A percentile compares a stretch with the other conserved stretches of the same genome.
Conservation (phyloP, 2,113 vertebrate genomes). For the Fregetta grallaria region DNA sequence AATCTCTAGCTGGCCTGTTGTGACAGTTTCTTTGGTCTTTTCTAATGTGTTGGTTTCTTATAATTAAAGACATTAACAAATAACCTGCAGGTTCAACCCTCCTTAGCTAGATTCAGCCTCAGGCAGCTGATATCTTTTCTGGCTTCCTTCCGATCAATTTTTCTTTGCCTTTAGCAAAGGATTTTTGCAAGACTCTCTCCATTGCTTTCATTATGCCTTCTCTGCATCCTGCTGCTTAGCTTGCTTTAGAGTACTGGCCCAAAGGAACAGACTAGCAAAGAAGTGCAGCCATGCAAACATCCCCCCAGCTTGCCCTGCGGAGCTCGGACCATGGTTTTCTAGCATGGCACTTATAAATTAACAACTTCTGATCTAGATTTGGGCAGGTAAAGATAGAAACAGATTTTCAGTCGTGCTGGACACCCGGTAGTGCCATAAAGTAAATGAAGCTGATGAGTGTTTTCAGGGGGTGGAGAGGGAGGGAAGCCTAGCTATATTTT, state of each 20-base stretch:
- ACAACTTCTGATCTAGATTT: background rate
- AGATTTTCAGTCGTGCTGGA: background rate
- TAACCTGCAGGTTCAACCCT: background rate
- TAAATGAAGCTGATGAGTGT: background rate
- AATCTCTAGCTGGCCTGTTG: background rate
- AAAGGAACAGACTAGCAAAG: background rate
- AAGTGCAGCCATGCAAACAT: background rate
- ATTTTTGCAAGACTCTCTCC: background rate
- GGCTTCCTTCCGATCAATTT: background rate
- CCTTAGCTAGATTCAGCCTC: background rate
- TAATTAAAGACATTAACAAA: background rate
- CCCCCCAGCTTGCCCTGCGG: background rate
- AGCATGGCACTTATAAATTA: background rate
- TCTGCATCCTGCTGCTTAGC: background rate
- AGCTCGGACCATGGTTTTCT: background rate
- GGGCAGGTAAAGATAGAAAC: background rate
- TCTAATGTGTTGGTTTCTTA: background rate
- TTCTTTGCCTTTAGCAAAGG: background rate
- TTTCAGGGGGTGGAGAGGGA: background rate
- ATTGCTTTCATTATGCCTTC: background rate
- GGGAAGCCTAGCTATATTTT: background rate
- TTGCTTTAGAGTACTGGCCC: background rate
- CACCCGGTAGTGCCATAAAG: background rate
- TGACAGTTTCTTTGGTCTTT: background rate
- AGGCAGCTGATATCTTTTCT: background rate